Evolutionary conservation across 37 sponge, comb jelly and placozoan species (phyloP), one percentile per base, ranked within the genome.

Genomic region (Agelas oroides): DNA sequence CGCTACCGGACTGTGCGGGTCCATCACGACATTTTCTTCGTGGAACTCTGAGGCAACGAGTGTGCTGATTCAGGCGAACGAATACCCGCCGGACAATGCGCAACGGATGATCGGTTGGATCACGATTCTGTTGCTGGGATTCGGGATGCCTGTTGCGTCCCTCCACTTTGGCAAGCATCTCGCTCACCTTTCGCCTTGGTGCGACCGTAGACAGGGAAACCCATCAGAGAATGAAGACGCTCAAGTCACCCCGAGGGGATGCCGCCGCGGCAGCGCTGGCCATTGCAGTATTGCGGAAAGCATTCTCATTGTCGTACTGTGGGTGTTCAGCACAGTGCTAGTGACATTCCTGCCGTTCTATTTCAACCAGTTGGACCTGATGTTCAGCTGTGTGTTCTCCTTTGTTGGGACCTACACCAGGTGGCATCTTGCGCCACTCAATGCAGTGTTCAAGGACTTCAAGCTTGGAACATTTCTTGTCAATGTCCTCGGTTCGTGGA

Each of bases 1-100:
- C 11, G 68, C 90, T 20, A 90, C 90, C 16, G 90, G 90, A 46
- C 59, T 90, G 37, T 90, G 90, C 61, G 90, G 90, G 15, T 90
- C 90, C 19, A 68, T 90, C 25, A 90, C 90, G 3, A 90, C 90
- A 53, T 90, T 90, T 53, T 90, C 90, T 14, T 73, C 90, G 0
- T 90, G 90, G 90, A 90, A 90, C 59, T 59, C 32, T 25, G 90
- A 90, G 33, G 85, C 86, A 23, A 59, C 82, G 3, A 38, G 31
- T 6, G 67, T 70, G 12, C 58, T 90, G 41, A 27, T 90, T 20
- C 84, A 84, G 36, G 19, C 37, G 16, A 74, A 58, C 62, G 46
- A 63, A 38, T 54, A 76, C 11, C 32, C 62, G 21, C 81, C 82
- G 6, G 60, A 66, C 62, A 79, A 87, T 63, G 65, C 33, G 32